Base-by-base conservation (phyloP, 2,888 invertebrate genomes). In the Ormia ochracea region DNA sequence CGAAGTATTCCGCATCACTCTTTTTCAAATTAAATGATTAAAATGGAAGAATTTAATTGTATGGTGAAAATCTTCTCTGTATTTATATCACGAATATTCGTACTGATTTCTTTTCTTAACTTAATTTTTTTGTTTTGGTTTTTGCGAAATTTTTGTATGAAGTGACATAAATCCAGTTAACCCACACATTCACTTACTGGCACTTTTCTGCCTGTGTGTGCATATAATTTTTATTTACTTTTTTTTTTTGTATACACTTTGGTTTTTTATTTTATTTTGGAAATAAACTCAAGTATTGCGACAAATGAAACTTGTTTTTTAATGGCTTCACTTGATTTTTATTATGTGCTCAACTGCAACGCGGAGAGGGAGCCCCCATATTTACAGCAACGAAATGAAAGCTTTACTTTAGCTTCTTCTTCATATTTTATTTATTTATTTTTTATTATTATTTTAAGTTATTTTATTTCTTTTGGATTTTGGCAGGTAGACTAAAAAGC, bases 241-340 rank as follows among this genome's bases (percentile, higher is more conserved):
- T 31, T 38, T n/a, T 12, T 28, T 72, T 58, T 4, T 10, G 10
- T 36, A 36, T 2, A 43, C 36, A 28, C 45, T 59, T 56, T 68
- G 31, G 31, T 33, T 59, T 69, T 45, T 28, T 36, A 48, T 58
- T 65, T 58, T 43, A 59, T 75, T 75, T 73, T 59, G 59, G 75
- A 52, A 61, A 69, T 45, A 50, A 52, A 43, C 28, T 50, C 56
- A 65, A 78, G 77, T 69, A 74, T 63, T 72, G 76, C 81, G 76
- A 74, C 82, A 82, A 82, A 82, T 78, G 76, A 81, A 82, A 82
- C 82, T 76, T 73, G 82, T 82, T 82, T 81, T 81, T 76, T 78
- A 78, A 81, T 78, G 78, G 78, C 81, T 81, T 81, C 78, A 73
- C 66, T 73, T 81, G 76, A 77, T 70, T 70, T 50, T 74, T 58